Base-by-base conservation (phyloP, 2,797 vertebrate genomes). In the Harpagifer antarcticus region DNA sequence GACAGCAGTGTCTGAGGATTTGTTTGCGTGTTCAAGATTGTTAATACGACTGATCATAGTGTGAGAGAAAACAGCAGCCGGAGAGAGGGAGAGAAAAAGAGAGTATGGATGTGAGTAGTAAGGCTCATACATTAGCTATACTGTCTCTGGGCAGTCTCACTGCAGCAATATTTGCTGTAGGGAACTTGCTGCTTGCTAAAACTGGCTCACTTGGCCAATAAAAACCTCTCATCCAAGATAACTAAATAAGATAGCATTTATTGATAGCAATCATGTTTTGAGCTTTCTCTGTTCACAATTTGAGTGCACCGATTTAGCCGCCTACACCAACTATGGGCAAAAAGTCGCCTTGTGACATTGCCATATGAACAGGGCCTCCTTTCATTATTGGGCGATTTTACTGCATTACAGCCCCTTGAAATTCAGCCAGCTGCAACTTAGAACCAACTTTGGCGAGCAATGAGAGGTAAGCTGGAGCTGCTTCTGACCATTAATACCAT, bases 131-230 rank as follows among this genome's bases (percentile, higher is more conserved):
- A 89, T 93, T 92, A 89, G 89, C 91, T 93, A 91, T 92, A 93
- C 91, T 93, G 92, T 93, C 90, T 93, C 89, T 89, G 90, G 91
- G 92, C 90, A 91, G 91, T 84, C 89, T 94, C 88, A 93, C 91
- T 94, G 93, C 93, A 93, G 93, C 91, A 93, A 84, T 88, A 86
- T 88, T 81, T 68, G 86, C 90, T 92, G 86, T 91, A 83, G 88
- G 91, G 91, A 93, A 91, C 88, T 89, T 90, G 66, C 86, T 83
- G 88, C 88, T 88, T 88, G 86, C 76, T 85, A 79, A 91, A 88
- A 89, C 82, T 77, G 86, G 88, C 89, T 91, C 87, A 93, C 86
- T 91, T 88, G 75, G 89, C 89, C 88, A 90, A 92, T 92, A 89
- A 93, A 93, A 88, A 82, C 43, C 84, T 84, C 77, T 86, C 89